Evolutionary conservation across 2,888 invertebrate genomes (phyloP), one percentile per base, ranked within the genome.

Genomic region (Diplolepis rosae): DNA sequence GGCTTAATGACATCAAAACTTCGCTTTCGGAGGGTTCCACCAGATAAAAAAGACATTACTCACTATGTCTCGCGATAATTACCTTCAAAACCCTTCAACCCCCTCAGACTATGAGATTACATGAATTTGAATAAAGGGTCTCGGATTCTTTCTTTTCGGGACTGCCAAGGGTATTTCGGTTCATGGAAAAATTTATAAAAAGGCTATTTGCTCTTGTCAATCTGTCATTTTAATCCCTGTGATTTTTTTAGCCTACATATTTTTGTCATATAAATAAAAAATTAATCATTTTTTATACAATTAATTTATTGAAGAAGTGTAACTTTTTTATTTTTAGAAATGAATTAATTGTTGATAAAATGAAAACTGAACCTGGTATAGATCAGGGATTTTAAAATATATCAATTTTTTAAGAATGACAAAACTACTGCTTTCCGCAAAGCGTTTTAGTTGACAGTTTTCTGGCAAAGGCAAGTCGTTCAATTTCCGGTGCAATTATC

Each of bases 41-140:
- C 79, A 81, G 87, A 86, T 87, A 87, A 87, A 88, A 88, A 87
- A 83, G 82, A 84, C 87, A 88, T 88, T 88, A 88, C 82, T 88
- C 87, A 88, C 81, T 76, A 81, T 80, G 76, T 73, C 80, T 77
- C 74, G 80, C 72, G 83, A 83, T 87, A 87, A 88, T 87, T 87
- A 83, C 84, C 81, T 81, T 74, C 77, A 75, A 77, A 78, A 74
- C 69, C 45, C 67, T 66, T 30, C 69, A 65, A 72, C 72, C 72
- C 72, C 71, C 74, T 68, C 68, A 68, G 66, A 67, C 71, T 68
- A 32, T 61, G 69, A 73, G 76, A 79, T 78, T 80, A 77, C 76
- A 74, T 74, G 72, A 76, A 68, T 75, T 75, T 75, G 72, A 77
- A 75, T 74, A 61, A 61, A 61, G 61, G 61, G 61, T 61, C 61